A percentile compares a stretch with the other conserved stretches of the same genome.
These are phyloP conservation scores for Tetropium fuscum DNA, from an alignment of 2,888 invertebrate genomes.

Conservation along the genomic window DNA sequence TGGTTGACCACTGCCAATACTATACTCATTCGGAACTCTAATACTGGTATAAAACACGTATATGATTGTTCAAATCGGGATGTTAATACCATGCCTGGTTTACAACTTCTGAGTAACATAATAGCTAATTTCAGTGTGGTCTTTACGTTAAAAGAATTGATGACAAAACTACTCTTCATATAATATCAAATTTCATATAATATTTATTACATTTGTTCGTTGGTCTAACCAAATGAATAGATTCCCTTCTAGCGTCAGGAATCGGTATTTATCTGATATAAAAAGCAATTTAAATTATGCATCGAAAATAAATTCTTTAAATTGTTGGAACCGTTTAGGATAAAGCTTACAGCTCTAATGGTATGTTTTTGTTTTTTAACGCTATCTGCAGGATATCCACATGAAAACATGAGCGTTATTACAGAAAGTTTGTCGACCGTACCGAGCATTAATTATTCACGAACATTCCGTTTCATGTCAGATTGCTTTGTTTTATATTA, in stretches of 20 bases:
- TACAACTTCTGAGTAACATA: slow-evolving; percentile 22
- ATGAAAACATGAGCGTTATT: too few relatives aligned
- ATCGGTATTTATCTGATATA: neutral
- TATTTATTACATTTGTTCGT: slow-evolving; percentile 33
- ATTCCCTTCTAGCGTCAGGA: neutral
- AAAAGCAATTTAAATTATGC: neutral
- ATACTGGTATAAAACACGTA: too few relatives aligned
- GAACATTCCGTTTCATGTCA: too few relatives aligned
- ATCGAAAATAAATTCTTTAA: slow-evolving; percentile 8
- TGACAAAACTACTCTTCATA: slow-evolving; percentile 39
- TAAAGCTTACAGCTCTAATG: neutral
- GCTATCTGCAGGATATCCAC: too few relatives aligned
- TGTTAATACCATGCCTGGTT: slow-evolving; percentile 4
- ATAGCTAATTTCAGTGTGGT: slow-evolving; percentile 37
- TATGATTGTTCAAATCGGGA: too few relatives aligned
- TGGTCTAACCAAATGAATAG: slow-evolving; percentile 30
- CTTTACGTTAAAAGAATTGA: slow-evolving; percentile 35
- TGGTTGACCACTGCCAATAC: too few relatives aligned
- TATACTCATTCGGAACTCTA: too few relatives aligned
- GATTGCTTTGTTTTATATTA: too few relatives aligned
- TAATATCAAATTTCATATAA: slow-evolving; percentile 38
- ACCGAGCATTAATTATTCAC: too few relatives aligned
- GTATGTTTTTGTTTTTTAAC: too few relatives aligned
- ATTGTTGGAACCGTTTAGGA: slow-evolving; percentile 1
- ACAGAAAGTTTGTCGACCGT: too few relatives aligned